Evolutionary conservation across 2,797 vertebrate species (phyloP).

Genomic region (Bradypodion ventrale): DNA sequence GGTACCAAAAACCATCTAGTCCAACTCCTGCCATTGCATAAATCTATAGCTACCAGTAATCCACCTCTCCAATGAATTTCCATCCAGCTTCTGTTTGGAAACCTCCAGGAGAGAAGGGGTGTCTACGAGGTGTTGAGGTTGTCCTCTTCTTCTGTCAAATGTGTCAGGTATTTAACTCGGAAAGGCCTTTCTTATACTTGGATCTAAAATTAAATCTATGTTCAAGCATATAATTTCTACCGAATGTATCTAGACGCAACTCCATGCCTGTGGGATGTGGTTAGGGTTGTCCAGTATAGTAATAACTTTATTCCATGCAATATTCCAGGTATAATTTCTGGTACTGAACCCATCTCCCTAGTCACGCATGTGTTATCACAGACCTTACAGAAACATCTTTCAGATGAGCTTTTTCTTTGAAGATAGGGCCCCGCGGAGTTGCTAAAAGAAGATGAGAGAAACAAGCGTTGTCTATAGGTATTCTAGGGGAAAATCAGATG

Average conservation of each 20-base stretch:
- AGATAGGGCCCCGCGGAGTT: not conserved
- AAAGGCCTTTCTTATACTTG: no score
- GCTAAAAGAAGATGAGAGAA: slow-evolving; percentile 61
- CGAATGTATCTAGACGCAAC: not conserved
- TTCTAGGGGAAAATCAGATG: not conserved
- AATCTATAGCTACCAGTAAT: no score
- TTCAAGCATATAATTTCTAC: not conserved
- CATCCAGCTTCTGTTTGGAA: no score
- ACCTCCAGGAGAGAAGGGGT: no score
- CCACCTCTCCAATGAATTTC: no score
- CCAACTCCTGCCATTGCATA: no score
- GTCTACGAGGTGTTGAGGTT: no score
- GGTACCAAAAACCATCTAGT: no score
- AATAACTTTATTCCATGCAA: not conserved
- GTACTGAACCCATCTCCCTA: not conserved
- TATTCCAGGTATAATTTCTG: not conserved
- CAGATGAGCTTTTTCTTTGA: not conserved
- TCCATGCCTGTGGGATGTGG: not conserved
- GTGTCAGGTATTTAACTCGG: no score
- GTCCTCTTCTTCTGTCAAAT: no score
- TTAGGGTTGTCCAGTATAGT: not conserved
- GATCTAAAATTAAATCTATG: not conserved
- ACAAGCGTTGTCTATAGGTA: not conserved
- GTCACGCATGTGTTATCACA: not conserved
- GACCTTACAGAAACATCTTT: not conserved